Percentiles rank a stretch among this genome's conserved stretches.
phyloP scores from a whole-genome alignment of 1,140 invertebrate species.

The Drosophila erecta region DNA sequence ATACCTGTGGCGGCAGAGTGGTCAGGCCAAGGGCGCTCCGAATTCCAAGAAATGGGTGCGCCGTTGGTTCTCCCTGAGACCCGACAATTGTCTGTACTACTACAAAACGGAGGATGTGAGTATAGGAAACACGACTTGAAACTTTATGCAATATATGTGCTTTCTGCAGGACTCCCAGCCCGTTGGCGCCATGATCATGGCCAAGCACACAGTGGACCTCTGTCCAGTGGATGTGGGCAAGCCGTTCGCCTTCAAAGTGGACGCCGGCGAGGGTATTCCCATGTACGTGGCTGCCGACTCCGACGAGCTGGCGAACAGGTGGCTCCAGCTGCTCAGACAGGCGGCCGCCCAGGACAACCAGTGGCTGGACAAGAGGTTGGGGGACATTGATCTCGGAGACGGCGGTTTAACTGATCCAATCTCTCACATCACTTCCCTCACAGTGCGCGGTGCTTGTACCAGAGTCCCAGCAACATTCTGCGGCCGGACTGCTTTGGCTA shows the following conservation, averaged over 20 bases:
- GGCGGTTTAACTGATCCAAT: not conserved
- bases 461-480: conserved; percentile 89
- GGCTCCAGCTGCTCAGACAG: conserved; percentile 90
- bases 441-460: conserved; percentile 88
- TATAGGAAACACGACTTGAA: conserved; percentile 6
- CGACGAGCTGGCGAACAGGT: conserved; percentile 90
- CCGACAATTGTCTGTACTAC: conserved; percentile 97
- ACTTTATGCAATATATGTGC: not conserved
- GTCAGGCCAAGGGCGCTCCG: conserved; percentile 86
- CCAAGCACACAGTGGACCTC: conserved; percentile 91
- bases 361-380: conserved; percentile 89
- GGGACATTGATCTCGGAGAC: conserved; percentile 39
- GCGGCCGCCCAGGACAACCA: conserved; percentile 89
- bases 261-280: conserved; percentile 90
- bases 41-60: conserved; percentile 91
- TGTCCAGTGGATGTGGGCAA: conserved; percentile 82
- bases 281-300: conserved; percentile 93
- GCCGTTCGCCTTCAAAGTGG: conserved; percentile 89
- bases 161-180: conserved; percentile 91
- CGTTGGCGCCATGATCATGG: conserved; percentile 94
- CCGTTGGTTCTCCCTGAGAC: conserved; percentile 95
- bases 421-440: conserved; percentile 50
- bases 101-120: conserved; percentile 95
- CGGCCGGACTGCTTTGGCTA: conserved; percentile 96
- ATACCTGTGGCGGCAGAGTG: conserved; percentile 91